Conservation (phyloP, 2,888 invertebrate species). For the Noctua janthe region DNA sequence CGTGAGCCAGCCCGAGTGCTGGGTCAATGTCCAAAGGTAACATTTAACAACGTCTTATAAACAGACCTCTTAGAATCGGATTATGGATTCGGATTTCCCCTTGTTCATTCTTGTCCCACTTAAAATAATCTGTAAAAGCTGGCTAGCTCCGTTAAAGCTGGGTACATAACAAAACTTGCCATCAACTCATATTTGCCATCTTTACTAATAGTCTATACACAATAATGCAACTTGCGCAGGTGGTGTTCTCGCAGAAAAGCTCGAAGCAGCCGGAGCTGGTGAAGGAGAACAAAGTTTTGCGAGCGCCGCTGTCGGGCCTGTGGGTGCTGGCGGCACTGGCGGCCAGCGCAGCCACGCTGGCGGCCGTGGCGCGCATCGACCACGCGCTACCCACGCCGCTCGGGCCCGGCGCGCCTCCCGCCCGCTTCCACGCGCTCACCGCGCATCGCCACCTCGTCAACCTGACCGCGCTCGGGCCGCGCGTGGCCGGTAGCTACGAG, state of each 20-base stretch:
- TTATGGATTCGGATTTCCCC: too few species aligned
- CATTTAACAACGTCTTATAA: too few species aligned
- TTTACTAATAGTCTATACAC: too few species aligned
- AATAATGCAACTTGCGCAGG: not conserved
- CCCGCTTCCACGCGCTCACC: constrained; percentile 88
- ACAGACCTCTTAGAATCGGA: too few species aligned
- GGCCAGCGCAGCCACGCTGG: constrained; percentile 87
- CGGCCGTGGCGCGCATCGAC: constrained; percentile 90
- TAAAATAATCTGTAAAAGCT: too few species aligned
- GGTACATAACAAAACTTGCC: too few species aligned
- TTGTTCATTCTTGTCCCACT: too few species aligned
- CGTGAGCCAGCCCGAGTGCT: too few species aligned
- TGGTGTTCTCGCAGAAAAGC: constrained; percentile 17
- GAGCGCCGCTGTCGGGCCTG: constrained; percentile 72
- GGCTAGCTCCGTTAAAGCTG: too few species aligned
- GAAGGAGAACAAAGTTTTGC: constrained; percentile 76
- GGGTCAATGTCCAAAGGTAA: too few species aligned
- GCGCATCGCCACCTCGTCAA: constrained; percentile 92
- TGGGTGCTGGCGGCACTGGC: constrained; percentile 88
- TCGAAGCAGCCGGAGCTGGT: constrained; percentile 58
- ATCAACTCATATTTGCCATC: too few species aligned
- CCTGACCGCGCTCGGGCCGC: constrained; percentile 91
- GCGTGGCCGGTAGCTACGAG: constrained; percentile 93
- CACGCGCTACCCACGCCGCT: constrained; percentile 90
- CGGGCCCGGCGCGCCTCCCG: constrained; percentile 85